Conservation (phyloP, 1,140 invertebrate species). For the Cotesia vestalis region DNA sequence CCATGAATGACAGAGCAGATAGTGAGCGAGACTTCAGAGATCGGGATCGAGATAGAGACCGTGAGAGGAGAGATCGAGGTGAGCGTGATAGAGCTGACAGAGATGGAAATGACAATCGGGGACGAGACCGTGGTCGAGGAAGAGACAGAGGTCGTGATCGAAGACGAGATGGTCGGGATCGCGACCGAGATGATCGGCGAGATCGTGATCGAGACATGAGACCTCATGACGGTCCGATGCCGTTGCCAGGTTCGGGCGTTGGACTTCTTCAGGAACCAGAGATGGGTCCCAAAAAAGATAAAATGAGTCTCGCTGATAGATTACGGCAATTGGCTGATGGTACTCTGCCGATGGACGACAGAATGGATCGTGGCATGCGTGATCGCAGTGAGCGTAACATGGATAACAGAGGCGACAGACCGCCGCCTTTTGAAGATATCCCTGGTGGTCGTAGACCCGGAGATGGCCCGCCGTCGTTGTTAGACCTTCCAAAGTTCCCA, state of each 20-base stretch:
- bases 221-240: slow-evolving; percentile 46
- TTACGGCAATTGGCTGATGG: slow-evolving; percentile 63
- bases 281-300: slow-evolving; percentile 53
- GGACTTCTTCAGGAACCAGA: slow-evolving; percentile 43
- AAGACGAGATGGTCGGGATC: slow-evolving; percentile 54
- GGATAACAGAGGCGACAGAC: slow-evolving; percentile 48
- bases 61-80: slow-evolving; percentile 50
- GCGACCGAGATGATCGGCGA: slow-evolving; percentile 56
- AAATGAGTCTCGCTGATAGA: slow-evolving; percentile 61
- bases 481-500: slow-evolving; percentile 60
- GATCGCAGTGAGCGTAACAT: slow-evolving; percentile 51
- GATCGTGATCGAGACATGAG: slow-evolving; percentile 47
- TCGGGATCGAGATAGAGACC: slow-evolving; percentile 53
- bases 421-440: slow-evolving; percentile 50
- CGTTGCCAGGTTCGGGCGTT: slow-evolving; percentile 1
- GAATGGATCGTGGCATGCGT: slow-evolving; percentile 53
- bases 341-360: slow-evolving; percentile 59
- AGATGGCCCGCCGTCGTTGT: slow-evolving; percentile 55
- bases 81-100: slow-evolving; percentile 40
- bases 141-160: slow-evolving; percentile 60
- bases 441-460: slow-evolving; percentile 42
- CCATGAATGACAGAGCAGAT: slow-evolving; percentile 50
- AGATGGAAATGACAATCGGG: slow-evolving; percentile 50
- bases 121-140: slow-evolving; percentile 54
- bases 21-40: slow-evolving; percentile 41